A percentile compares a stretch with the other conserved stretches of the same genome.
Evolutionary conservation across 2,888 invertebrate species (phyloP).

Genomic region (Poecilobothrus nobilitatus): DNA sequence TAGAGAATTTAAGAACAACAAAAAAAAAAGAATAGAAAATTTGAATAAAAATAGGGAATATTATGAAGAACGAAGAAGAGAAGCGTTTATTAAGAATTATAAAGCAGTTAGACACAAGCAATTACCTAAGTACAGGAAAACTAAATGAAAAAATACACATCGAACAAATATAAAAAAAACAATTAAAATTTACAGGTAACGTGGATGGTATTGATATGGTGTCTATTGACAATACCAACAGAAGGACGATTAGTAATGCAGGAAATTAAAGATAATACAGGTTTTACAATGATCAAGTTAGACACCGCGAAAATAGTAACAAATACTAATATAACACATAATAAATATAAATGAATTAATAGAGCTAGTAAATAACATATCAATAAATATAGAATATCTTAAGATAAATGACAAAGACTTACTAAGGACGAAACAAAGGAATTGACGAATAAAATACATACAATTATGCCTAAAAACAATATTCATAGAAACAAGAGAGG

Average conservation of each 20-base stretch:
- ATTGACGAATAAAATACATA: background rate
- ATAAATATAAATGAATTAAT: conserved; percentile 10
- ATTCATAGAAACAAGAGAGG: conserved; percentile 9
- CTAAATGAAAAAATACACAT: background rate
- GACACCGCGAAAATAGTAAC: background rate
- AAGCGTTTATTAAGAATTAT: conserved; percentile 7
- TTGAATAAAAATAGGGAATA: background rate
- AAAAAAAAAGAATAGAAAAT: background rate
- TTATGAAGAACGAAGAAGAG: background rate
- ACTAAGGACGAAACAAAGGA: background rate
- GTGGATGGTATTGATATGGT: background rate
- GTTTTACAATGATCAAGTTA: background rate
- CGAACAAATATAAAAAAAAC: background rate
- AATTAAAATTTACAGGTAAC: background rate
- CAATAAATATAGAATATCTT: conserved; percentile 6
- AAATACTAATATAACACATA: conserved; percentile 5
- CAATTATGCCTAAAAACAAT: background rate
- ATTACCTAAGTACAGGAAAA: background rate
- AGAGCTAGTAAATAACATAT: background rate
- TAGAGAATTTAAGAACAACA: too few species aligned
- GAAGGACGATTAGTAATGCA: background rate
- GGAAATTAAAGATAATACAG: conserved; percentile 2
- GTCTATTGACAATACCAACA: background rate
- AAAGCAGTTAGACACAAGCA: conserved; percentile 6
- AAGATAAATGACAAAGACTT: conserved; percentile 8